Evolutionary conservation across 1,140 invertebrate species (phyloP).

Genomic region (Apolygus lucorum): DNA sequence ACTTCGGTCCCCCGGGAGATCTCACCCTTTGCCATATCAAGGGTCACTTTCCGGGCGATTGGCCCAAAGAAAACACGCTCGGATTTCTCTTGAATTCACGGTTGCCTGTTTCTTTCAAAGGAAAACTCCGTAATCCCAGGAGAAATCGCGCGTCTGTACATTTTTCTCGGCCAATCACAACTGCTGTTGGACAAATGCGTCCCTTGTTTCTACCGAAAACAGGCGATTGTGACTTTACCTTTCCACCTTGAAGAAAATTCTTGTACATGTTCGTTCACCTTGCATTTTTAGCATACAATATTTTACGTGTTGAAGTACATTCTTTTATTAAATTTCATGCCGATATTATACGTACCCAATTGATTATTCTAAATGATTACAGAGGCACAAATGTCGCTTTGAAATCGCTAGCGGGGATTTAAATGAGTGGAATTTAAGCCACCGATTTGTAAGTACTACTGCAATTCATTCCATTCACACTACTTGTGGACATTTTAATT

Average conservation of each 20-base stretch:
- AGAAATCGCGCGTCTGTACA: not conserved
- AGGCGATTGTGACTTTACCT: not conserved
- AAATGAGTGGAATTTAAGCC: conserved; percentile 1
- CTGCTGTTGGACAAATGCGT: conserved; percentile 12
- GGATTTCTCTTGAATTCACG: not conserved
- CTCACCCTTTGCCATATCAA: not conserved
- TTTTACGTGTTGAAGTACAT: not conserved
- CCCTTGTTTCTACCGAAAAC: not conserved
- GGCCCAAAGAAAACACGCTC: not conserved
- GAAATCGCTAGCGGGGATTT: not conserved
- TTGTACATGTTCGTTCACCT: not conserved
- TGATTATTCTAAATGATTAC: conserved; percentile 13
- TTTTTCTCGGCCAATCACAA: conserved; percentile 7
- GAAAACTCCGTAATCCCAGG: not conserved
- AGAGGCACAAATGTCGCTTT: conserved; percentile 4
- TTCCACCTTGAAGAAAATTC: not conserved
- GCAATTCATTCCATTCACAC: not conserved
- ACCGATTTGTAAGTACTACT: conserved; percentile 2
- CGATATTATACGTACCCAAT: not conserved
- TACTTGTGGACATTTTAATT: not conserved
- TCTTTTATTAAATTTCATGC: not conserved
- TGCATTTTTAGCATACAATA: not conserved
- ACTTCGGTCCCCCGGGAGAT: not conserved
- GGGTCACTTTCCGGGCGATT: not conserved
- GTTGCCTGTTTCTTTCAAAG: not conserved